Base-by-base conservation (phyloP, 2,113 vertebrate genomes). In the Argyrosomus japonicus region DNA sequence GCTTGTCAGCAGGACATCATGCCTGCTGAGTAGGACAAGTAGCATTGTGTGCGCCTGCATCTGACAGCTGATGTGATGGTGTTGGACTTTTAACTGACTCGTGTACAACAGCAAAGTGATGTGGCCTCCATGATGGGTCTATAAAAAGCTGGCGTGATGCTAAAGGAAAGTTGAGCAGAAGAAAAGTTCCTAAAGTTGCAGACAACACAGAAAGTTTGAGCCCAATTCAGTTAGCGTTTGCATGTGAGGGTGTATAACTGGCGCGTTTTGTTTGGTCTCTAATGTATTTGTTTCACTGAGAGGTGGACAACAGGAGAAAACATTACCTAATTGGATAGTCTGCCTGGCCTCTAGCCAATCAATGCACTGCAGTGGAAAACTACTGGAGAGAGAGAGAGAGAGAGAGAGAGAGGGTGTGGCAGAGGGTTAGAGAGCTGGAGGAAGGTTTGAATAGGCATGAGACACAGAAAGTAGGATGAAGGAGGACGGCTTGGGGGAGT, bases 351-450 rank as follows among this genome's bases (percentile, higher is more conserved):
- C 29, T 3, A 40, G 83, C 87, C 89, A 90, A 77, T 88, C 72
- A 77, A 23, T 9, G 2, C 14, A 63, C 71, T 79, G 85, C 89
- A 88, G 70, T 90, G 90, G 92, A 92, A 93, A 91, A 92, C 45
- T 73, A 90, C 87, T 69, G 54, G 47, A 12, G 6, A 7, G 32
- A 36, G 32, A 36, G 6, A 36, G 6, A 32, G 29, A 60, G 62
- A 27, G 25, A 36, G 36, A 8, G 60, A 63, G 21, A 4, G 7
- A 61, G 68, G 75, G 87, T 75, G 88, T 87, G 83, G 53, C 65
- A 21, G 76, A 43, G 68, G 50, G 32, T 5, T 53, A 67, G 68
- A 77, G 36, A 53, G 63, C 53, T 18, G 54, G 63, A 73, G 75
- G 81, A 69, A 63, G 43, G 80, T 68, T 68, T 78, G 60, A 67